Base-by-base conservation (phyloP, 2,113 vertebrate genomes). In the Stomatorhinus ivindoensis region DNA sequence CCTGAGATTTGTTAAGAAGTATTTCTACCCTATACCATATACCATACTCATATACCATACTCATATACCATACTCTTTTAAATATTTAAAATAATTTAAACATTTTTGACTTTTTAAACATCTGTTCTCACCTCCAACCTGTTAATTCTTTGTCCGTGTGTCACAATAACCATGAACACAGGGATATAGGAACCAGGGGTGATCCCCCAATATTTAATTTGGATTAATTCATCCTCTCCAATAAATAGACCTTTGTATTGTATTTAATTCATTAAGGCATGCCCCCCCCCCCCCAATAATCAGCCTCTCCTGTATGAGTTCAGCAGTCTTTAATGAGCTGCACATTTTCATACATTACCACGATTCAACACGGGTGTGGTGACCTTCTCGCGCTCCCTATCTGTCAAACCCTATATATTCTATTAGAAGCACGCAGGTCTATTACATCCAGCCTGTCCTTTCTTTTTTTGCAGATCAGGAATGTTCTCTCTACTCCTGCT, bases 401-500 rank as follows among this genome's bases (percentile, higher is more conserved):
- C 48, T 48, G n/a, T 88, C 15, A 90, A 55, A 24, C 53, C 85
- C 86, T 89, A 42, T n/a, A 53, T 19, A 46, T 58, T 31, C 2
- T 31, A 47, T 48, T 85, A 15, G 83, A 13, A 85, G 47, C 47
- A 15, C 1, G 11, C 83, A n/a, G 19, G n/a, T 50, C 44, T 48
- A 42, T 80, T 80, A 2, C 73, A 80, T 80, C 35, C 15, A 80
- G 73, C 35, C 73, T 80, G 76, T 83, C 47, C 55, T 90, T 44
- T 55, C 53, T 88, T 35, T 88, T 80, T 84, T 90, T 90, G 55
- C 92, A 96, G 95, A 90, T 91, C 91, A 92, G 91, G 91, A 46
- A 92, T 87, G 89, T 86, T 90, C 80, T 91, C 91, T 9, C 61
- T 86, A 83, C 80, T 91, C 90, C 93, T 95, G 91, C 94, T 95